Evolutionary conservation across 1,140 invertebrate species (phyloP).

Genomic region (Orchesella cincta): DNA sequence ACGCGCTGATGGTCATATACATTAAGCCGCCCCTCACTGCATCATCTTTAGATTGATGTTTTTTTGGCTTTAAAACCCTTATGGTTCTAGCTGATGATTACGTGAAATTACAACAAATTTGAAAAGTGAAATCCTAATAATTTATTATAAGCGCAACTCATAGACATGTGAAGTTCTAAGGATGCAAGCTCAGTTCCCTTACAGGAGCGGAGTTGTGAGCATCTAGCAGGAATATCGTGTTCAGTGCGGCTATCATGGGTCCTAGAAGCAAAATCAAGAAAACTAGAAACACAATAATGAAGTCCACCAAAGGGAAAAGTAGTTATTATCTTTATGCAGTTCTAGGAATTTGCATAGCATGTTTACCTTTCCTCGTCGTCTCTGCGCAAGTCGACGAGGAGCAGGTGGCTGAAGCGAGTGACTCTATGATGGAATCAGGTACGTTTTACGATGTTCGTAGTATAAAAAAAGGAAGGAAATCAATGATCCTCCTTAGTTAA

Average conservation of each 20-base stretch:
- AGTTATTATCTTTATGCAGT: neutral
- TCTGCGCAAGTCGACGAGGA: neutral
- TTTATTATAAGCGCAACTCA: constrained; percentile 16
- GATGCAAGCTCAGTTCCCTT: constrained; percentile 16
- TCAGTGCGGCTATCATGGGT: neutral
- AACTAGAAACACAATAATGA: constrained; percentile 17
- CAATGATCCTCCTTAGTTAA: neutral
- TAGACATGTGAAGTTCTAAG: constrained; percentile 10
- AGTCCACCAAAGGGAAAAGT: neutral
- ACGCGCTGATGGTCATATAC: constrained; percentile 21
- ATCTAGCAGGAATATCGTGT: neutral
- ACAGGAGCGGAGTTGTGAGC: constrained; percentile 19
- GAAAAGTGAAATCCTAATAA: constrained; percentile 29
- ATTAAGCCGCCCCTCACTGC: neutral
- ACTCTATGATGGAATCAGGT: neutral
- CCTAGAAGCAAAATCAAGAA: constrained; percentile 3
- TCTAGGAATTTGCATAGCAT: constrained; percentile 6
- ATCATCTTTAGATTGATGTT: neutral
- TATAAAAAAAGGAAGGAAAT: neutral
- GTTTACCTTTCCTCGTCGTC: neutral
- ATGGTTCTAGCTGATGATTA: constrained; percentile 26
- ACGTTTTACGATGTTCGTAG: neutral
- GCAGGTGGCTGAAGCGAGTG: neutral
- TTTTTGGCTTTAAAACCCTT: neutral
- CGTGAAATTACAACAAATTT: constrained; percentile 28